A percentile compares a stretch with the other conserved stretches of the same genome.
These are phyloP conservation scores for Zoroaster sp. DNA, from an alignment of 53 echinoderm and acorn worm genomes.

Conservation along the genomic window DNA sequence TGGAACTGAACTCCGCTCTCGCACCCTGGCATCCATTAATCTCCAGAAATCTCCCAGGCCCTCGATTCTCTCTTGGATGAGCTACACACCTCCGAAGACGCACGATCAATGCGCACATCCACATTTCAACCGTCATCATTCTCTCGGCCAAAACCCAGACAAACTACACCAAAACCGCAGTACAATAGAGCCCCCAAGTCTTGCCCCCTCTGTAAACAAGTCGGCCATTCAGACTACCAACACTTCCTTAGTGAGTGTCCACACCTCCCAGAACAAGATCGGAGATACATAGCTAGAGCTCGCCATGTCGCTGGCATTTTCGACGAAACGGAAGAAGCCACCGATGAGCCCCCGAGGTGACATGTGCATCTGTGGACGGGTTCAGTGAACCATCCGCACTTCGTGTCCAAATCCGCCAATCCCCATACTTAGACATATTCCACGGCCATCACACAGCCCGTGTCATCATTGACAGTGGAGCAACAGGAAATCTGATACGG, in stretches of 20 bases:
- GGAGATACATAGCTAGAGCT: constrained; percentile 14
- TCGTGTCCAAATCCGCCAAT: constrained; percentile 48
- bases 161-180: not conserved
- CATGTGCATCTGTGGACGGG: not conserved
- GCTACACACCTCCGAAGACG: not conserved
- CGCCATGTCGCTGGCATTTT: not conserved
- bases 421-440: not conserved
- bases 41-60: constrained; percentile 44
- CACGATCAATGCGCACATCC: not conserved
- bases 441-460: constrained; percentile 27
- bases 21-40: no score
- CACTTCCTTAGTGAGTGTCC: not conserved
- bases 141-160: not conserved
- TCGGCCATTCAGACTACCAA: not conserved
- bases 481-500: constrained; percentile 65
- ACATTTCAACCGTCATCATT: not conserved
- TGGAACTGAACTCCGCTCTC: no score
- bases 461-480: constrained; percentile 56
- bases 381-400: not conserved
- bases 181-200: not conserved
- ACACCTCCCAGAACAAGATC: constrained; percentile 4
- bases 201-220: constrained; percentile 39
- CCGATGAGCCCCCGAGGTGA: not conserved
- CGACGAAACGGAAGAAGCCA: not conserved
- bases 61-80: constrained; percentile 21